Percentiles rank a stretch among this genome's conserved stretches.
Evolutionary conservation across 2,888 invertebrate genomes (phyloP).

Genomic region (Stenoptilia bipunctidactyla): DNA sequence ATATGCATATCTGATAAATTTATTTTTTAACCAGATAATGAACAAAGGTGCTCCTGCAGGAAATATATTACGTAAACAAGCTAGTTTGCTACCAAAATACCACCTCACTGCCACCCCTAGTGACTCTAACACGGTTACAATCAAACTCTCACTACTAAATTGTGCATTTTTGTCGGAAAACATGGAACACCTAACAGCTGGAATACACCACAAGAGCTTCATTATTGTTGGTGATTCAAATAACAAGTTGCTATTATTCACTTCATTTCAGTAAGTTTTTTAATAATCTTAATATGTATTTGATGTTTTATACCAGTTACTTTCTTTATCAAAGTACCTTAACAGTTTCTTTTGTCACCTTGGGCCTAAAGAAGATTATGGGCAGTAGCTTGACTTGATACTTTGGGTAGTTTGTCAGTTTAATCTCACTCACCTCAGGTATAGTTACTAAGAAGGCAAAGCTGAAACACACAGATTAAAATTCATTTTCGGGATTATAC

Average conservation of each 20-base stretch:
- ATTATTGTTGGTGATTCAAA: conserved; percentile 76
- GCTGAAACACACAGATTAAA: no score
- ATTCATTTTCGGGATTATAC: no score
- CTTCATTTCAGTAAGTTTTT: conserved; percentile 63
- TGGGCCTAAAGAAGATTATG: no score
- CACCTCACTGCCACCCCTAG: conserved; percentile 44
- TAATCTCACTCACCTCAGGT: no score
- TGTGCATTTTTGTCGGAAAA: conserved; percentile 47
- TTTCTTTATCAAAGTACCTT: neutral
- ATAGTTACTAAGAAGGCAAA: no score
- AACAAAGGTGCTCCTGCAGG: conserved; percentile 82
- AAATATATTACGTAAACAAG: conserved; percentile 73
- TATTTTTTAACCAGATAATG: no score
- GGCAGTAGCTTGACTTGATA: no score
- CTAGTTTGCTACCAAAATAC: conserved; percentile 75
- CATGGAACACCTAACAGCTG: conserved; percentile 52
- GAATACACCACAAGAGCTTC: conserved; percentile 62
- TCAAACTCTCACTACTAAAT: conserved; percentile 53
- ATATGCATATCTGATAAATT: no score
- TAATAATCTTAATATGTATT: neutral
- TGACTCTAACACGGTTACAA: conserved; percentile 32
- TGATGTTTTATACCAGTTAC: neutral
- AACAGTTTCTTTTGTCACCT: no score
- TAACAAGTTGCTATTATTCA: conserved; percentile 71
- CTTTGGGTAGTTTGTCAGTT: no score